phyloP scores from a whole-genome alignment of 1,140 invertebrate species.

The Drosophila quadrilineata region DNA sequence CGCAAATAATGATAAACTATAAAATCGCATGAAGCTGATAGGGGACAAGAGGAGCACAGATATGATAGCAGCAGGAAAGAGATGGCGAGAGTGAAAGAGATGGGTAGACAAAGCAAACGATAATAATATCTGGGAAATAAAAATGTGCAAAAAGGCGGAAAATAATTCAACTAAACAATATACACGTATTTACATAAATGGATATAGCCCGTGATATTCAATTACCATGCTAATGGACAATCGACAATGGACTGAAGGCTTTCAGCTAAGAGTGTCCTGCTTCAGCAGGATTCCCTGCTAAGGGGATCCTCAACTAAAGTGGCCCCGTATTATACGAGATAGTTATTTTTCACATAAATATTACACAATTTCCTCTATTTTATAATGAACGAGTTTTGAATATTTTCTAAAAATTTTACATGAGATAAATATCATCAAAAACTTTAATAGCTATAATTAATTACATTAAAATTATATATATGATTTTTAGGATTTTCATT shows the following conservation, averaged over 20 bases:
- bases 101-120: slow-evolving; percentile 20
- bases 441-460: too few species aligned
- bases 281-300: too few species aligned
- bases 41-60: neutral
- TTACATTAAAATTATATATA: too few species aligned
- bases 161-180: slow-evolving; percentile 79
- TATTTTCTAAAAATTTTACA: too few species aligned
- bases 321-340: too few species aligned
- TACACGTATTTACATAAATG: slow-evolving; percentile 79
- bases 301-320: too few species aligned
- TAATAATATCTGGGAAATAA: slow-evolving; percentile 75
- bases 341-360: too few species aligned
- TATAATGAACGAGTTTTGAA: too few species aligned
- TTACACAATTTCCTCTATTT: too few species aligned
- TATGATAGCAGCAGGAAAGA: neutral
- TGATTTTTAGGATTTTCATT: too few species aligned
- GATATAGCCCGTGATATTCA: slow-evolving; percentile 68
- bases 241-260: slow-evolving; percentile 26
- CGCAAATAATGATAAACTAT: slow-evolving; percentile 79
- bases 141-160: slow-evolving; percentile 75
- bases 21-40: slow-evolving; percentile 62
- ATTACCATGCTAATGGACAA: slow-evolving; percentile 64
- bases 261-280: too few species aligned
- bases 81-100: neutral
- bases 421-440: too few species aligned